Evolutionary conservation across 1,140 invertebrate species (phyloP), one percentile per base, ranked within the genome.

Genomic region (Polyergus mexicanus): DNA sequence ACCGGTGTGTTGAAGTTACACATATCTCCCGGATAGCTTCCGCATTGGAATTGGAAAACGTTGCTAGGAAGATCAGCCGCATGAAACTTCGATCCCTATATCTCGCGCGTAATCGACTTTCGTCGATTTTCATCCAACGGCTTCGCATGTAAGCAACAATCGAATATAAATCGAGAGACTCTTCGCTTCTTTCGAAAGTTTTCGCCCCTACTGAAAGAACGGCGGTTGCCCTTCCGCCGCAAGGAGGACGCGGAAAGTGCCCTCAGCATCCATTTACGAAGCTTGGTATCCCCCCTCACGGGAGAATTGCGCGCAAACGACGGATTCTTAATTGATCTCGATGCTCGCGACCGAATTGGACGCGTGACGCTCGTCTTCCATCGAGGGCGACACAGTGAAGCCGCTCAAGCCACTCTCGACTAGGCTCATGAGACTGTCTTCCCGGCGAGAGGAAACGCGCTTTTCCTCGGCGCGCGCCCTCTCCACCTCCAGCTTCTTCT

Each of bases 361-460:
- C 35, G 28, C 75, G n/a, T 51, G 77, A 32, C 63, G 56, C 28
- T 84, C 88, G 25, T 90, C 83, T 25, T 88, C 89, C 2, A 86
- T 85, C 5, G 85, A 69, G 0, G 88, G 81, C 16, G 88, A 65
- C 22, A 91, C 69, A 25, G 90, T 89, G 86, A 93, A 93, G 25
- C 88, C 89, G n/a, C 81, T 86, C 4, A 93, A 66, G 1, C 92
- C 92, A 35, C 89, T 93, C 78, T 93, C 91, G 25, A 93, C 81
- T 10, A 93, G 84, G 63, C 91, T 93, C 65, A 92, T 85, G 10
- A 93, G 77, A 74, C 74, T 91, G 16, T 51, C 47, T 11, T 91
- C 86, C 56, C 89, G 83, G 10, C 51, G 89, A 1, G 51, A 51
- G 16, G 60, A 68, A 10, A 76, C 85, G 16, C 88, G 85, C 32